phyloP scores from a whole-genome alignment of 2,797 vertebrate genomes.

The Acanthurus leucopareius region DNA sequence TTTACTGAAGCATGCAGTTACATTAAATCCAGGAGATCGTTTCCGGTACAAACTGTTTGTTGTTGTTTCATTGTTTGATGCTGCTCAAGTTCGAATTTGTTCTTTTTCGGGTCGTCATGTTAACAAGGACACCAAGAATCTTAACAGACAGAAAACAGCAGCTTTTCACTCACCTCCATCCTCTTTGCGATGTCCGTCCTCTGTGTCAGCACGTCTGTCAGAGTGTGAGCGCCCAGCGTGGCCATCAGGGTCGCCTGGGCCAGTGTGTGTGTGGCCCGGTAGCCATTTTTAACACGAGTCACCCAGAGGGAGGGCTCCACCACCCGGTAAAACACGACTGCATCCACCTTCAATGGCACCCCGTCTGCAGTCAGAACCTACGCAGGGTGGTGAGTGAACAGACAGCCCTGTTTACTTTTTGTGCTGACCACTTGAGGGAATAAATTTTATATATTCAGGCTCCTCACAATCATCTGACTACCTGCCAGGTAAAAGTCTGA shows the following conservation, averaged over 20 bases:
- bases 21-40: no score
- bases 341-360: constrained; percentile 85
- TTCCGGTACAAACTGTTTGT: no score
- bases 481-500: neutral
- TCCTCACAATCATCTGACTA: neutral
- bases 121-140: no score
- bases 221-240: constrained; percentile 81
- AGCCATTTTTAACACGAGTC: constrained; percentile 79
- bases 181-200: constrained; percentile 76
- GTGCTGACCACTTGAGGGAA: neutral
- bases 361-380: constrained; percentile 86
- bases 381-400: neutral
- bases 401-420: neutral
- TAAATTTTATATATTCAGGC: no score
- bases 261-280: constrained; percentile 79
- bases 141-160: neutral
- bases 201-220: constrained; percentile 82
- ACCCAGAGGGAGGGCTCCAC: constrained; percentile 83
- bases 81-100: no score
- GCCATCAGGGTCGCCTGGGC: constrained; percentile 85
- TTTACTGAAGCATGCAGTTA: no score
- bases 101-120: no score
- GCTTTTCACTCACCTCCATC: constrained; percentile 78
- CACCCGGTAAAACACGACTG: constrained; percentile 85
- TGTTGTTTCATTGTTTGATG: no score